These are phyloP conservation scores for Drosophila mimetica DNA, from an alignment of 2,888 invertebrate genomes.

Conservation along the genomic window DNA sequence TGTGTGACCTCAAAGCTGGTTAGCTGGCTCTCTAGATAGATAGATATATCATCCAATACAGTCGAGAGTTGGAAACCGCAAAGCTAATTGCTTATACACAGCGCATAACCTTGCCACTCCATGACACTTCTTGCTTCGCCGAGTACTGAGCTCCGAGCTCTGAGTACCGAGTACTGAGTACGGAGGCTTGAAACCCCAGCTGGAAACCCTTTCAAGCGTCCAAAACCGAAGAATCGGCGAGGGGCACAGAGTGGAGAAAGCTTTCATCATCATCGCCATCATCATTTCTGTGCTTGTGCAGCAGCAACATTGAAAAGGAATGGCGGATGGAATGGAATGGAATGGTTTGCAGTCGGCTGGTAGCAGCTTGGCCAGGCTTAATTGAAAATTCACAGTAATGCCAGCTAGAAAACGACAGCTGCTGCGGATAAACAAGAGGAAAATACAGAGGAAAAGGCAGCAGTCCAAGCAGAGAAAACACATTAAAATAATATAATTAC, in stretches of 20 bases:
- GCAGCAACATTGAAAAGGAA: conserved; percentile 39
- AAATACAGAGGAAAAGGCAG: conserved; percentile 38
- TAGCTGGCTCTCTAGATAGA: conserved; percentile 17
- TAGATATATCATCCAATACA: conserved; percentile 15
- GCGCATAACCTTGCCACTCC: conserved; percentile 76
- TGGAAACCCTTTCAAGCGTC: conserved; percentile 22
- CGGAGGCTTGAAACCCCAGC: background rate
- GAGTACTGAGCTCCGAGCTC: conserved; percentile 20
- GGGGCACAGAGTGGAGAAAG: conserved; percentile 38
- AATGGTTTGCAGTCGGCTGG: conserved; percentile 17
- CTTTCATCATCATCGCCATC: conserved; percentile 48
- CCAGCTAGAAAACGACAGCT: conserved; percentile 67
- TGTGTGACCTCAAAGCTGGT: conserved; percentile 66
- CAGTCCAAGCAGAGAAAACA: conserved; percentile 54
- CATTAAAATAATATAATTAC: conserved; percentile 78
- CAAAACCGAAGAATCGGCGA: conserved; percentile 6
- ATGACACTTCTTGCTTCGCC: conserved; percentile 56
- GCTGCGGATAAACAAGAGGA: conserved; percentile 51
- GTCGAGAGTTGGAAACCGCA: conserved; percentile 57
- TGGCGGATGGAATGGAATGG: conserved; percentile 13
- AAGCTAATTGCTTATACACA: conserved; percentile 75
- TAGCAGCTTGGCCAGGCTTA: conserved; percentile 47
- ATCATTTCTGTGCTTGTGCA: conserved; percentile 4
- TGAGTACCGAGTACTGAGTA: background rate
- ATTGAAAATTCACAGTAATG: conserved; percentile 74